A percentile compares a stretch with the other conserved stretches of the same genome.
These are phyloP conservation scores for Desmophyllum pertusum DNA, from an alignment of 92 coral and sea anemone species.

Conservation along the genomic window DNA sequence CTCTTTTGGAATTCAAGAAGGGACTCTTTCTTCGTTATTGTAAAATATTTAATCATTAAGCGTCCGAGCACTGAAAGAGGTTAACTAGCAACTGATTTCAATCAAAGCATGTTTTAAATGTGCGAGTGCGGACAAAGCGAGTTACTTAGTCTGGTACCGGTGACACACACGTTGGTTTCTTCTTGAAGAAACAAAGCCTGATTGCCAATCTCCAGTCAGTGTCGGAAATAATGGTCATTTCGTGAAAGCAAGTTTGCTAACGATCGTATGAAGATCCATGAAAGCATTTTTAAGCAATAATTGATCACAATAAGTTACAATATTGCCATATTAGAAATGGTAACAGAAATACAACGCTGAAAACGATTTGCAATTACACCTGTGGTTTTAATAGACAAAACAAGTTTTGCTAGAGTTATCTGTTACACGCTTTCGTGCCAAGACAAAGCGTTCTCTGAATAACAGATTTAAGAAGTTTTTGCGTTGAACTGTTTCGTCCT, in stretches of 20 bases:
- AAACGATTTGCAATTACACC: background rate
- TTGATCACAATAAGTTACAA: background rate
- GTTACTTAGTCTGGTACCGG: background rate
- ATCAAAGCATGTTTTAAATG: background rate
- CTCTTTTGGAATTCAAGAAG: background rate
- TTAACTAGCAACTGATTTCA: background rate
- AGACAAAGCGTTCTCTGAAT: too few species aligned
- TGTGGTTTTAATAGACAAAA: background rate
- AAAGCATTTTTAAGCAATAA: background rate
- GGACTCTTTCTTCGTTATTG: background rate
- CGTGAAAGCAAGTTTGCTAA: background rate
- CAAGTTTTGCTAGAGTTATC: background rate
- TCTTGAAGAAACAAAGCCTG: conserved; percentile 1
- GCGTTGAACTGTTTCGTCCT: too few species aligned
- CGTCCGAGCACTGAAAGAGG: too few species aligned
- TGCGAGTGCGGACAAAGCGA: background rate
- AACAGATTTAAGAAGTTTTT: too few species aligned
- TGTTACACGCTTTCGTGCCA: background rate
- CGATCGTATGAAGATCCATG: background rate
- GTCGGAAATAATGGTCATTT: background rate
- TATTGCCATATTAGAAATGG: background rate
- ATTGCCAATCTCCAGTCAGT: background rate
- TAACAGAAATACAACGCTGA: background rate
- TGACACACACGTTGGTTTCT: background rate
- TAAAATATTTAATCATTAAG: too few species aligned